Evolutionary conservation across 2,888 invertebrate genomes (phyloP).

Genomic region (Pheosia tremula): DNA sequence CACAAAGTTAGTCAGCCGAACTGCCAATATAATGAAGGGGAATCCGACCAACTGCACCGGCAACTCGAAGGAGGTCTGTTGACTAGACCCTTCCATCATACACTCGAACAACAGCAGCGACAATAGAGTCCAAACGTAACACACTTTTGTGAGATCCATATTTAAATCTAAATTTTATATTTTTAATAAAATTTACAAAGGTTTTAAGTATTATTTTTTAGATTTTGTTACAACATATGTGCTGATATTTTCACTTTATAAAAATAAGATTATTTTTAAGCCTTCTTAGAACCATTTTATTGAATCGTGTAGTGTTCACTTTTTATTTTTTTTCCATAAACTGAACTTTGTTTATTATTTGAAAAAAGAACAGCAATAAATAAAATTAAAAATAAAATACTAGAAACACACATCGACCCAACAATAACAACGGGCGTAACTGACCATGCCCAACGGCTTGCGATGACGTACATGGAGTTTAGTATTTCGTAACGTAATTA

Average conservation of each 20-base stretch:
- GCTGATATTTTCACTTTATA: too few species aligned
- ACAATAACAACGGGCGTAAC: conserved; percentile 62
- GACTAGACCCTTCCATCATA: conserved; percentile 59
- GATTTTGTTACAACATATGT: too few species aligned
- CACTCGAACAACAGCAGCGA: conserved; percentile 66
- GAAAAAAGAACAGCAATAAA: too few species aligned
- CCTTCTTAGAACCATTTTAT: too few species aligned
- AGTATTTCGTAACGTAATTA: conserved; percentile 5
- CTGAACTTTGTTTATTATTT: too few species aligned
- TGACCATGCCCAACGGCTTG: conserved; percentile 55
- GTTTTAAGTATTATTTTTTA: too few species aligned
- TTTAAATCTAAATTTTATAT: conserved; percentile 1
- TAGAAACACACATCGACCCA: conserved; percentile 62
- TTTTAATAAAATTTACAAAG: neutral
- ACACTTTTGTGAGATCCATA: conserved; percentile 67
- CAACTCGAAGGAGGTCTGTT: conserved; percentile 77
- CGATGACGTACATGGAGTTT: neutral
- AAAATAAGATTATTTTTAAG: too few species aligned
- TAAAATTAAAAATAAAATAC: too few species aligned
- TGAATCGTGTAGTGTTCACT: too few species aligned
- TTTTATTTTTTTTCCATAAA: too few species aligned
- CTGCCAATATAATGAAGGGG: conserved; percentile 91
- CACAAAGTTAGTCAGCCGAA: conserved; percentile 91
- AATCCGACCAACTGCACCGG: conserved; percentile 94
- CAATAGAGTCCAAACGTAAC: conserved; percentile 62